Evolutionary conservation across 2,113 vertebrate species (phyloP).

Genomic region (Aegithalos caudatus): DNA sequence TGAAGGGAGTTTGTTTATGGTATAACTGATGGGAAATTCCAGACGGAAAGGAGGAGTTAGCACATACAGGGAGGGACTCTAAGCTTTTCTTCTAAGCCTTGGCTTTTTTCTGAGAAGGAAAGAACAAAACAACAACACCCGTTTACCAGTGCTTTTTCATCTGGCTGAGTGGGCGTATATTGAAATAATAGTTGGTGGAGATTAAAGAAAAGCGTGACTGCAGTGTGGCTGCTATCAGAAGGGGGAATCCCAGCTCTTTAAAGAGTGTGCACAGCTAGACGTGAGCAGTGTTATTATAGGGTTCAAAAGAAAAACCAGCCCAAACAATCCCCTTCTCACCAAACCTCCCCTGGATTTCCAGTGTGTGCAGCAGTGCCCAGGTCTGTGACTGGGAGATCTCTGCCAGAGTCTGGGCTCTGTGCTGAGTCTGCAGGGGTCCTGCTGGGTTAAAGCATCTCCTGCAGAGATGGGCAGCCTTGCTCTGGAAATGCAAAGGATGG

Average conservation of each 20-base stretch:
- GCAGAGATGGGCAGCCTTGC: background rate
- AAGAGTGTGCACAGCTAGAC: background rate
- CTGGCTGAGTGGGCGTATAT: conserved; percentile 22
- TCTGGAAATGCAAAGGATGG: background rate
- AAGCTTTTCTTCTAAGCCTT: conserved; percentile 24
- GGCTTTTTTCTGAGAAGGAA: background rate
- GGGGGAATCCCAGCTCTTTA: conserved; percentile 48
- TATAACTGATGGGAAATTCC: conserved; percentile 49
- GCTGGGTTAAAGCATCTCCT: background rate
- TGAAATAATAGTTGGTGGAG: conserved; percentile 1
- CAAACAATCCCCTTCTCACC: background rate
- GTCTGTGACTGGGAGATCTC: background rate
- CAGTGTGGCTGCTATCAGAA: background rate
- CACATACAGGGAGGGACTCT: background rate
- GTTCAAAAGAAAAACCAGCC: background rate
- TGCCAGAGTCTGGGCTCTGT: background rate
- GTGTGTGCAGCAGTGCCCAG: background rate
- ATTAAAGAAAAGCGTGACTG: conserved; percentile 34
- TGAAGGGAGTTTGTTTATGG: conserved; percentile 12
- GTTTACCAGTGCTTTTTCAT: conserved; percentile 26
- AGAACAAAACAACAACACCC: conserved; percentile 9
- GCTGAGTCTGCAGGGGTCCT: background rate
- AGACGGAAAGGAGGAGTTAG: conserved; percentile 18
- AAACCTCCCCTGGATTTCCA: background rate
- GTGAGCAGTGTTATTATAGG: background rate